Base-by-base conservation (phyloP, 35 echinoderm and acorn worm species). In the Heliocidaris tuberculata region DNA sequence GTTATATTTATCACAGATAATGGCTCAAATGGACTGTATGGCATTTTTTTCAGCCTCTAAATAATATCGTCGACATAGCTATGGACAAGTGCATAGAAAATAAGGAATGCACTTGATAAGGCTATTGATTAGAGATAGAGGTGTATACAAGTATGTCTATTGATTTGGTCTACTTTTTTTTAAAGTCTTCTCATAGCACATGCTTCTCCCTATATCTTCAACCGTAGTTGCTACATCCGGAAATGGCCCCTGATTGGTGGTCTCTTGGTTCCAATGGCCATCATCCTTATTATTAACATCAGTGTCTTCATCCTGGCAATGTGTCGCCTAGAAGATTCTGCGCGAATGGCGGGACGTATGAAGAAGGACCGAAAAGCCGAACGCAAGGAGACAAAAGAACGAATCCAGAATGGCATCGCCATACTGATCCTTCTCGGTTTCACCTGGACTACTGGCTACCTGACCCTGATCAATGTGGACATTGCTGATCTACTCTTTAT, bases 401-500 rank as follows among this genome's bases (percentile, higher is more conserved):
- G 48, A 31, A 48, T 85, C 31, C 48, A 65, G 27, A 86, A 86
- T 29, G 94, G 88, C 24, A 93, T 95, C 24, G 95, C 94, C 30
- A 60, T 93, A 0, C 7, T 60, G 13, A 86, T 96, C 88, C 42
- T 95, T 47, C 90, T 96, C 48, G 96, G 96, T 0, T 71, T 96
- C 54, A 96, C 96, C 30, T 96, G 94, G 96, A 70, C 48, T 11
- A 95, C 94, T 56, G 96, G 96, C 21, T 95, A 95, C 88, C 90
- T 96, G 17, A 32, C 96, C 0, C 29, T 93, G 32, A 93, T 95
- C 29, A 71, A 88, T 13, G 88, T 30, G 21, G 89, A 94, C 27
- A 60, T 92, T 12, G 88, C 95, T 70, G 88, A 97, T 30, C 21
- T 96, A 31, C 52, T 97, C 4, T 97, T 97, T 48, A 94, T 94